Percentiles rank a stretch among this genome's conserved stretches.
These are phyloP conservation scores for Varanus komodoensis DNA, from an alignment of 2,113 vertebrate species.

Conservation along the genomic window DNA sequence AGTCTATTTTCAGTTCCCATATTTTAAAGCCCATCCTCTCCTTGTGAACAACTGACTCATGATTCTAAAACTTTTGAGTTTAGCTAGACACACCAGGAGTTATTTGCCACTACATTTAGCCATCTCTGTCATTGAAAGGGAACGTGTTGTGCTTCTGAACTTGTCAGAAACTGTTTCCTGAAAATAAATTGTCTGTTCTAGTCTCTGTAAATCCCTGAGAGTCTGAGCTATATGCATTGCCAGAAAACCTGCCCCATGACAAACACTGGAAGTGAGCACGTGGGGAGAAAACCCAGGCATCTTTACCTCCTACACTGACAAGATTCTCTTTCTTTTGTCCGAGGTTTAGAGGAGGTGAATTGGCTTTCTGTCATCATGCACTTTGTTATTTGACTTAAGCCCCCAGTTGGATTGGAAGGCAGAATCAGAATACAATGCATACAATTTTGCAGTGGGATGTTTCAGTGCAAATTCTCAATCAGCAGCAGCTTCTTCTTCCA, in stretches of 20 bases:
- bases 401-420: not conserved
- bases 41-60: not conserved
- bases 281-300: not conserved
- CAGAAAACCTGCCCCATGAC: not conserved
- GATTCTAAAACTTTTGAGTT: not conserved
- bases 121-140: not conserved
- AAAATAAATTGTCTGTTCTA: not conserved
- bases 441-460: not conserved
- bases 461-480: not conserved
- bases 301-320: not conserved
- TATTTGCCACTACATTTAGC: constrained; percentile 1
- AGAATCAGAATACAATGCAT: not conserved
- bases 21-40: not conserved
- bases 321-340: not conserved
- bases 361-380: not conserved
- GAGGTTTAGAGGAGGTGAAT: not conserved
- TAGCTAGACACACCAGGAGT: not conserved
- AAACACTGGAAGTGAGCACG: not conserved
- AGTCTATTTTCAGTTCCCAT: not conserved
- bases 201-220: not conserved
- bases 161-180: not conserved
- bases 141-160: not conserved
- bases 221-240: not conserved
- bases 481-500: not conserved
- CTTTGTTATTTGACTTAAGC: not conserved